A percentile compares a stretch with the other conserved stretches of the same genome.
phyloP scores from a whole-genome alignment of 2,888 invertebrate species.

The Deroplatys truncata region DNA sequence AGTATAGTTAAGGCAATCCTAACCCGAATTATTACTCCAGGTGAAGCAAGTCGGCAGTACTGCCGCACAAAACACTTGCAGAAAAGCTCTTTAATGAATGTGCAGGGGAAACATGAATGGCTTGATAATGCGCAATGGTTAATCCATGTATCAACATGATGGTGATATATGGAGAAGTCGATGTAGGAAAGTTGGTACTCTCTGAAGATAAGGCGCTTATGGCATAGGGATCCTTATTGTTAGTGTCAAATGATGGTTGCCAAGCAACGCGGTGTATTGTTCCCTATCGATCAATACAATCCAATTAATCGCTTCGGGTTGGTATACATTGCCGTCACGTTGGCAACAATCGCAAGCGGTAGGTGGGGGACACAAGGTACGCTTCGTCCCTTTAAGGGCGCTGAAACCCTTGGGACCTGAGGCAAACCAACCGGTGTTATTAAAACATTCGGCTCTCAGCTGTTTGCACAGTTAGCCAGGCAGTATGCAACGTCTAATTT shows the following conservation, averaged over 20 bases:
- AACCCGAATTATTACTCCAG: no score
- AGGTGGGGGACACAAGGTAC: background rate
- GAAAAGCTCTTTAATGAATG: no score
- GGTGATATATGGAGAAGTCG: no score
- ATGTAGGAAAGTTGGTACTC: background rate
- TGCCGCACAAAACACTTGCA: no score
- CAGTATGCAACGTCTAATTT: background rate
- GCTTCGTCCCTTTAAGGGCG: background rate
- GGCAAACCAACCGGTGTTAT: background rate
- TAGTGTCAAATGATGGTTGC: constrained; percentile 1
- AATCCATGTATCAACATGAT: no score
- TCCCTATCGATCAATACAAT: constrained; percentile 6
- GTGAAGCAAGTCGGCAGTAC: no score
- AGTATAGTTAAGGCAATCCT: no score
- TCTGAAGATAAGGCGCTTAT: background rate
- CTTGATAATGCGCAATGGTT: no score
- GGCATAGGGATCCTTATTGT: background rate
- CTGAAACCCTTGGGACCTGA: background rate
- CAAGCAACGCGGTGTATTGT: background rate
- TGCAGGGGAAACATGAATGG: no score
- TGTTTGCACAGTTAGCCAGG: background rate
- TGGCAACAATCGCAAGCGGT: background rate
- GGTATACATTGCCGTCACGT: background rate
- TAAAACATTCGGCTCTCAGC: background rate
- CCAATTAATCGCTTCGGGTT: background rate